A percentile compares a stretch with the other conserved stretches of the same genome.
phyloP scores from a whole-genome alignment of 2,113 vertebrate genomes.

The Pterophyllum scalare region DNA sequence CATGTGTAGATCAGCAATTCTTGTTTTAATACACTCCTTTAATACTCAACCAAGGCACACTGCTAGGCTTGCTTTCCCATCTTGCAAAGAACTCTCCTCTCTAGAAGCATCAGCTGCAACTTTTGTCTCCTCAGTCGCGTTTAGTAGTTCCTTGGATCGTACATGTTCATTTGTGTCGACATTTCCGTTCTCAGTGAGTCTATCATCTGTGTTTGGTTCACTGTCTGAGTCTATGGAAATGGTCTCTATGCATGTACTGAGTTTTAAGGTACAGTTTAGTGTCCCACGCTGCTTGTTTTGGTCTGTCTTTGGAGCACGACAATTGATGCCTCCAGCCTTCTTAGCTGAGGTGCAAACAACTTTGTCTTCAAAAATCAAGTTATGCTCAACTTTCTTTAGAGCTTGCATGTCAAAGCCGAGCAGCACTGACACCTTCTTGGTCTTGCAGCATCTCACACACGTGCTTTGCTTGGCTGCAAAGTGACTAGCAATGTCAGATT shows the following conservation, averaged over 20 bases:
- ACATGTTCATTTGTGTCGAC: conserved; percentile 12
- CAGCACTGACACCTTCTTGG: conserved; percentile 85
- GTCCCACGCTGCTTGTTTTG: conserved; percentile 43
- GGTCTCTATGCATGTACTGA: conserved; percentile 63
- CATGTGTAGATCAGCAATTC: not conserved
- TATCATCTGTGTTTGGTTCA: conserved; percentile 62
- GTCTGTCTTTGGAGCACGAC: conserved; percentile 40
- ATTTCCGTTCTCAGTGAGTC: conserved; percentile 72
- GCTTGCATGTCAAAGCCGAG: conserved; percentile 95
- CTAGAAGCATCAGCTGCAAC: not conserved
- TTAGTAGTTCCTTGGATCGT: conserved; percentile 9
- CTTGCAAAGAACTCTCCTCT: conserved; percentile 45
- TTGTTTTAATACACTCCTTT: not conserved
- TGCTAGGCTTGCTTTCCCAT: conserved; percentile 34
- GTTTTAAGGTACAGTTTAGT: conserved; percentile 59
- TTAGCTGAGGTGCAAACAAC: conserved; percentile 79
- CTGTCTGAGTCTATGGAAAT: conserved; percentile 78
- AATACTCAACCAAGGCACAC: conserved; percentile 46
- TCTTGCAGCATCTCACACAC: conserved; percentile 87
- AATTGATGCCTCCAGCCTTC: conserved; percentile 49
- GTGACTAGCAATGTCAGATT: conserved; percentile 92
- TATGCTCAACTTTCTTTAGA: conserved; percentile 89
- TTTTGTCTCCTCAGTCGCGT: conserved; percentile 22
- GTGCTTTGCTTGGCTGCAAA: conserved; percentile 89
- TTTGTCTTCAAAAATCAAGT: conserved; percentile 88